Evolutionary conservation across 2,888 invertebrate species (phyloP).

Genomic region (Enchytraeus crypticus): DNA sequence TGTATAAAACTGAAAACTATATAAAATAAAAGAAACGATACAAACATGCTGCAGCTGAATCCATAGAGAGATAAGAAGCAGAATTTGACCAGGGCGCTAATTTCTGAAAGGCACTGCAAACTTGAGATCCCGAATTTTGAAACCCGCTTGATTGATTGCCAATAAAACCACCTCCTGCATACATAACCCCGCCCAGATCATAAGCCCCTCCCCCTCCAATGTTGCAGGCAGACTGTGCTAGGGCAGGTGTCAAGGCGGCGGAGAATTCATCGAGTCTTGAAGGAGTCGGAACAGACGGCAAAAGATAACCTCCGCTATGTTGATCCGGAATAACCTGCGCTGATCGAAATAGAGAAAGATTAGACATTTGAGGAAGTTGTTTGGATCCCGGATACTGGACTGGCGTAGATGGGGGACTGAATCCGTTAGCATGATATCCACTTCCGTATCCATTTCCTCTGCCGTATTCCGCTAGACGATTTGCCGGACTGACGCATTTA

Average conservation of each 20-base stretch:
- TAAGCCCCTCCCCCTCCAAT: background rate
- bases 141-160: background rate
- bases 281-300: background rate
- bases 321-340: background rate
- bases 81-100: constrained; percentile 4
- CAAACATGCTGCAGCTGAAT: background rate
- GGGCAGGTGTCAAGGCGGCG: background rate
- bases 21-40: background rate
- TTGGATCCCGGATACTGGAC: background rate
- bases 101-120: constrained; percentile 7
- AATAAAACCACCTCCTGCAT: background rate
- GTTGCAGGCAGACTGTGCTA: background rate
- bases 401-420: background rate
- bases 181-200: background rate
- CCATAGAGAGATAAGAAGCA: background rate
- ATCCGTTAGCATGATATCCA: background rate
- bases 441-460: too few species aligned
- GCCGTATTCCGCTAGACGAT: too few species aligned
- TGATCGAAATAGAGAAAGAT: too few species aligned
- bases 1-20: too few species aligned
- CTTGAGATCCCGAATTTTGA: background rate
- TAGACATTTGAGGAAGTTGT: background rate
- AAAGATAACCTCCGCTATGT: background rate
- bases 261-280: background rate
- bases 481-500: too few species aligned